Percentiles rank a stretch among this genome's conserved stretches.
Conservation (phyloP, 2,888 invertebrate species). For the Byasa hedistus region DNA sequence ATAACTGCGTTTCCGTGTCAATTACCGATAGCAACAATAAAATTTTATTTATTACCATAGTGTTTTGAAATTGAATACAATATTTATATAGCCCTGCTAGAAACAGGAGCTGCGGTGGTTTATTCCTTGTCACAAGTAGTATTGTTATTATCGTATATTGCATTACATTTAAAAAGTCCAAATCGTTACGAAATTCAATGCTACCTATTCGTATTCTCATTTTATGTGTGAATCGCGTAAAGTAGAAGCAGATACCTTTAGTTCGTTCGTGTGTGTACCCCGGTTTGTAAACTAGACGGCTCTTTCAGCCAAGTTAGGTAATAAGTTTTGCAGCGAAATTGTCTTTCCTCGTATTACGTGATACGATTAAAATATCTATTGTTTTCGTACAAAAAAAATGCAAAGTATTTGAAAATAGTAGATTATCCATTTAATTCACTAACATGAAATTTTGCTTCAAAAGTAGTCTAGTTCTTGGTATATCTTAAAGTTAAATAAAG, state of each 20-base stretch:
- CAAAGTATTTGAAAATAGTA: background rate
- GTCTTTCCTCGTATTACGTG: conserved; percentile 6
- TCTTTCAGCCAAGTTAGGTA: conserved; percentile 22
- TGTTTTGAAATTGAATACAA: too few species aligned
- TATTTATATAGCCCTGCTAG: too few species aligned
- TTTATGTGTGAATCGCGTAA: conserved; percentile 4
- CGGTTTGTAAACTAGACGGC: conserved; percentile 16
- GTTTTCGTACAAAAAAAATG: background rate
- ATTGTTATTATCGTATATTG: too few species aligned
- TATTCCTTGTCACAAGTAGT: too few species aligned
- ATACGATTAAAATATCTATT: conserved; percentile 17
- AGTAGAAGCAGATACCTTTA: background rate
- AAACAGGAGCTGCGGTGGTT: too few species aligned
- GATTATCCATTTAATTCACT: background rate
- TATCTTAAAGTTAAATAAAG: too few species aligned
- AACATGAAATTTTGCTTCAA: too few species aligned
- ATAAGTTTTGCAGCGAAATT: conserved; percentile 22
- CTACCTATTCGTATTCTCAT: background rate
- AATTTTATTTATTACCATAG: too few species aligned
- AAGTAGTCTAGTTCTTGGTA: too few species aligned
- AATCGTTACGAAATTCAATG: background rate
- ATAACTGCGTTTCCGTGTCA: too few species aligned
- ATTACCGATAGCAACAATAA: too few species aligned
- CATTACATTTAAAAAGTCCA: background rate
- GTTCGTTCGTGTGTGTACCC: conserved; percentile 15